Conservation (phyloP, 1,140 invertebrate genomes). For the Panonychus citri region DNA sequence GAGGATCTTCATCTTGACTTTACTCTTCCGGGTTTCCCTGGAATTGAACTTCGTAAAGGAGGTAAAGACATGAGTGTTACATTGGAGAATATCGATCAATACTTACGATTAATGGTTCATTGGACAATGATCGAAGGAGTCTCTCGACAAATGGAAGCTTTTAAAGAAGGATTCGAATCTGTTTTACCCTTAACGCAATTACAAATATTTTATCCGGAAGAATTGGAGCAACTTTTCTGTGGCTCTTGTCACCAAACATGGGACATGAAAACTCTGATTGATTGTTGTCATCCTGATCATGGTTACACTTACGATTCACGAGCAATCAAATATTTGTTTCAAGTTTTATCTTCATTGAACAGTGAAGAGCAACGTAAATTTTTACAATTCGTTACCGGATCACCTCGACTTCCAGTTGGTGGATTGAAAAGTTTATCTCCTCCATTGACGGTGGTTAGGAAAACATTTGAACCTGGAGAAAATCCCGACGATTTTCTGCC, state of each 20-base stretch:
- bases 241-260: conserved; percentile 42
- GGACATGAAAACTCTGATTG: conserved; percentile 68
- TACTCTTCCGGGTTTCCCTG: conserved; percentile 71
- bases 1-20: conserved; percentile 80
- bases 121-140: conserved; percentile 86
- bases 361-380: conserved; percentile 79
- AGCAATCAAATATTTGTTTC: conserved; percentile 77
- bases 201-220: conserved; percentile 84
- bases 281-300: conserved; percentile 85
- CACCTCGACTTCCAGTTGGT: conserved; percentile 85
- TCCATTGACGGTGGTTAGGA: conserved; percentile 83
- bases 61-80: conserved; percentile 70
- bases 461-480: conserved; percentile 67
- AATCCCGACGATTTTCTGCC: conserved; percentile 87
- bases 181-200: conserved; percentile 71
- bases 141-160: conserved; percentile 79
- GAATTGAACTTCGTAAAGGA: conserved; percentile 76
- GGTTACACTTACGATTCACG: conserved; percentile 84
- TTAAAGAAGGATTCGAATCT: conserved; percentile 88
- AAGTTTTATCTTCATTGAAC: conserved; percentile 69
- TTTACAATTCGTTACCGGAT: conserved; percentile 93
- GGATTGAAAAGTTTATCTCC: conserved; percentile 87
- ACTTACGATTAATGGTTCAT: conserved; percentile 50
- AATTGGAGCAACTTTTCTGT: conserved; percentile 90
- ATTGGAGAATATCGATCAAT: conserved; percentile 82